Evolutionary conservation across 1,140 invertebrate species (phyloP), one percentile per base, ranked within the genome.

Genomic region (Drosophila equinoxialis): DNA sequence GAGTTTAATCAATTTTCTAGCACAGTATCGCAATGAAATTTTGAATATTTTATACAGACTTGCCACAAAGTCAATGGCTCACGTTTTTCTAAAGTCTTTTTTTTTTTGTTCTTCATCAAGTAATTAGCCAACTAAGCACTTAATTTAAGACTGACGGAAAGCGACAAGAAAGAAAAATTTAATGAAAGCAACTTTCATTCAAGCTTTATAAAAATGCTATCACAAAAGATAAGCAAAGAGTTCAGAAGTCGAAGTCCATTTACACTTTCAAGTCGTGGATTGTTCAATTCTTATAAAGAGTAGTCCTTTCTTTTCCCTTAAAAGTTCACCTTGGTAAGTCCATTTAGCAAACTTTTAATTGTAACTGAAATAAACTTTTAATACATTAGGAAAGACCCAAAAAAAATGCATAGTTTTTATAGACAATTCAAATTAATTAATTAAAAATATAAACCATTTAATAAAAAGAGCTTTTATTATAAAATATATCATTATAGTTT

Each of bases 1-100:
- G 45, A 86, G 65, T 77, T 67, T 87, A 85, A 85, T 85, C 82
- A 85, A 85, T 85, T 85, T 85, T 66, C 72, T 33, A 64, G 42
- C 59, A 45, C 68, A 51, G 58, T 51, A 39, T 51, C 54, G 51
- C 48, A 55, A 65, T 70, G 68, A 54, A 51, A 65, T 66, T 76
- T 87, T 87, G 86, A 87, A 87, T 85, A 79, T 87, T 82, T 66
- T 39, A 39, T 39, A 39, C 70, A 86, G 71, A 62, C 74, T 69
- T 64, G 17, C 66, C 63, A 67, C 65, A 54, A 42, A 67, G 57
- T 42, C 51, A 30, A 59, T 17, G 39, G 14, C 42, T 51, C 10
- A 51, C 10, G 37, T 39, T 39, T 39, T 13, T 39, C 11, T 13
- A 5, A 3, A 66, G 68, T 66, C 26, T 51, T n/a, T 54, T 60